These are phyloP conservation scores for Cyclophora punctaria DNA, from an alignment of 2,888 invertebrate genomes.

Conservation along the genomic window DNA sequence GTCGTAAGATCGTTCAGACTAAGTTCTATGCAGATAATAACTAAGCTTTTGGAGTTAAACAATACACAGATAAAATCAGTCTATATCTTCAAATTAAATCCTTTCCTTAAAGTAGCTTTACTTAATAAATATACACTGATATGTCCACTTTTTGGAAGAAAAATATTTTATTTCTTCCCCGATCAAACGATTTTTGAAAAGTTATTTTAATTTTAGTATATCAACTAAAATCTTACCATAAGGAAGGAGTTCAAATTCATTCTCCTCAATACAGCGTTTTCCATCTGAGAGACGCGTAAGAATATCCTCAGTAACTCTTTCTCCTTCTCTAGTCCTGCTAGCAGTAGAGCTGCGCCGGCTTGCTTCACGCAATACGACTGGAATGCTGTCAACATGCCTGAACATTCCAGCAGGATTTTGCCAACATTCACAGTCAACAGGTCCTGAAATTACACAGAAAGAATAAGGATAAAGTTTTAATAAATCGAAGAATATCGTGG, in stretches of 20 bases:
- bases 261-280: conserved; percentile 91
- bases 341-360: conserved; percentile 88
- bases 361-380: conserved; percentile 96
- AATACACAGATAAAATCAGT: too few relatives aligned
- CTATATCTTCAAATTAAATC: too few relatives aligned
- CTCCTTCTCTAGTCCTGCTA: conserved; percentile 94
- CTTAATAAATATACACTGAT: too few relatives aligned
- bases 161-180: conserved; percentile 6
- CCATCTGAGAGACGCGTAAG: conserved; percentile 96
- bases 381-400: conserved; percentile 94
- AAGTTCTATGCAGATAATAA: too few relatives aligned
- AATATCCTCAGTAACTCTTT: conserved; percentile 95
- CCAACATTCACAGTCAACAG: conserved; percentile 92
- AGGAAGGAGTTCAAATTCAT: conserved; percentile 99
- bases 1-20: too few relatives aligned
- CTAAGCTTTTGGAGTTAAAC: too few relatives aligned
- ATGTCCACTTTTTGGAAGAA: not conserved
- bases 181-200: not conserved
- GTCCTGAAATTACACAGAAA: conserved; percentile 66
- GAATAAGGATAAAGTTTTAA: too few relatives aligned
- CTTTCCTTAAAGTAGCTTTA: too few relatives aligned
- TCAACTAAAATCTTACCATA: conserved; percentile 79
- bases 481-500: not conserved
- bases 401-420: conserved; percentile 90
- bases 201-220: not conserved